phyloP scores from a whole-genome alignment of 2,888 invertebrate species.

The Danaus chrysippus region DNA sequence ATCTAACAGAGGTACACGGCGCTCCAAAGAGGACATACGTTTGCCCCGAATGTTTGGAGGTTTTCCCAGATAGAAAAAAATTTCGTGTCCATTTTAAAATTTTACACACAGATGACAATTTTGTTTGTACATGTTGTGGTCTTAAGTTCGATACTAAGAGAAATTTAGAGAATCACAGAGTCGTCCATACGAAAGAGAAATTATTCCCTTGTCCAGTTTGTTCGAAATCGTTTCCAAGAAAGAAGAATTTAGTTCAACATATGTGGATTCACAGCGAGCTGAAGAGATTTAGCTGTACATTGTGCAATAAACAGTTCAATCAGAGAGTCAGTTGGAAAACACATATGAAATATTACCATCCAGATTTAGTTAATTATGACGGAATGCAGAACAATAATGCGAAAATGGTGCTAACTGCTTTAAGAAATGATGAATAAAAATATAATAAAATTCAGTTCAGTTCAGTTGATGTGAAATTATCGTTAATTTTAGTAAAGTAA shows the following conservation, averaged over 20 bases:
- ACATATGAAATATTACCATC: slow-evolving; percentile 67
- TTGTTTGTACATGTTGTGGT: slow-evolving; percentile 59
- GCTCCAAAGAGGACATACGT: slow-evolving; percentile 48
- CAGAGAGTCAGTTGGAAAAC: slow-evolving; percentile 68
- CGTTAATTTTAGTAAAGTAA: slow-evolving; percentile 8
- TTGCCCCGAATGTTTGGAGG: slow-evolving; percentile 57
- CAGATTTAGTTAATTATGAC: slow-evolving; percentile 50
- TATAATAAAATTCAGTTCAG: background rate
- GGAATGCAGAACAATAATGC: slow-evolving; percentile 50
- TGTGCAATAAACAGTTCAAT: slow-evolving; percentile 66
- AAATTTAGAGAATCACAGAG: slow-evolving; percentile 63
- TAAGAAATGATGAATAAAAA: slow-evolving; percentile 36
- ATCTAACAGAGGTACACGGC: slow-evolving; percentile 53
- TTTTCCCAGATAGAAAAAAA: slow-evolving; percentile 52
- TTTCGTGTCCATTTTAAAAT: slow-evolving; percentile 57
- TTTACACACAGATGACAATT: slow-evolving; percentile 60
- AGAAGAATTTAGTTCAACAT: slow-evolving; percentile 64
- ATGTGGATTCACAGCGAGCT: slow-evolving; percentile 69
- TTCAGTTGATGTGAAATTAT: background rate
- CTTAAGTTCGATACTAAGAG: slow-evolving; percentile 59
- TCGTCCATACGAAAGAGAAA: slow-evolving; percentile 76
- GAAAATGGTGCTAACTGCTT: slow-evolving; percentile 44
- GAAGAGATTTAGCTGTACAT: slow-evolving; percentile 61
- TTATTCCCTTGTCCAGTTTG: slow-evolving; percentile 72
- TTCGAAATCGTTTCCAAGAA: slow-evolving; percentile 60